Percentiles rank a stretch among this genome's conserved stretches.
phyloP scores from a whole-genome alignment of 2,888 invertebrate genomes.

The Pheosia tremula region DNA sequence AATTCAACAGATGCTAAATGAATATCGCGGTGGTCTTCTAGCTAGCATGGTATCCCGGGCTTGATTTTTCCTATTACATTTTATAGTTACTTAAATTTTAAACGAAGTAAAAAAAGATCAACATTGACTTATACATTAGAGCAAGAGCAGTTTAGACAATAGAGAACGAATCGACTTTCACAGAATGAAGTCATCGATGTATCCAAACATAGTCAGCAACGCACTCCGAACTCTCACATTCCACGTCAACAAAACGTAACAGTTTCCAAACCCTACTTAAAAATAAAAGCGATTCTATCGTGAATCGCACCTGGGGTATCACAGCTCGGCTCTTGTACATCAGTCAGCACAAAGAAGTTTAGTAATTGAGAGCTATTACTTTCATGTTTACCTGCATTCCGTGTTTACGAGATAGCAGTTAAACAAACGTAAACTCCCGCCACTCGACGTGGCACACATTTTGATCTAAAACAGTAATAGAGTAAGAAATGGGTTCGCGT shows the following conservation, averaged over 20 bases:
- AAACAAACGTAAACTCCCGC: slow-evolving; percentile 33
- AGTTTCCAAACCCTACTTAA: neutral
- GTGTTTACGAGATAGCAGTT: slow-evolving; percentile 36
- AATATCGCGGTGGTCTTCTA: too few species aligned
- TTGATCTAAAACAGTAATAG: slow-evolving; percentile 44
- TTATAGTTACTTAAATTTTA: too few species aligned
- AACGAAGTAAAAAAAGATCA: too few species aligned
- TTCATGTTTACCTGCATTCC: slow-evolving; percentile 44
- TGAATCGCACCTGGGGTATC: slow-evolving; percentile 2
- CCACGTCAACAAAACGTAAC: slow-evolving; percentile 1
- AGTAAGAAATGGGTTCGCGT: neutral
- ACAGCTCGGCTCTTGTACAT: slow-evolving; percentile 21
- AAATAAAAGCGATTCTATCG: slow-evolving; percentile 1
- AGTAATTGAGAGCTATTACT: slow-evolving; percentile 39
- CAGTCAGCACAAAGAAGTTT: slow-evolving; percentile 33
- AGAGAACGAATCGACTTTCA: too few species aligned
- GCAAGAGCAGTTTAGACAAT: too few species aligned
- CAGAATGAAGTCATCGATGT: too few species aligned
- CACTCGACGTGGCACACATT: slow-evolving; percentile 40
- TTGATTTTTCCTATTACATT: too few species aligned
- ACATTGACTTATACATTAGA: too few species aligned
- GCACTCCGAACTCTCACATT: neutral
- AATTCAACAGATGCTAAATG: too few species aligned
- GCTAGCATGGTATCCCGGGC: too few species aligned
- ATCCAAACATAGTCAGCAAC: too few species aligned